A percentile compares a stretch with the other conserved stretches of the same genome.
phyloP scores from a whole-genome alignment of 2,113 vertebrate genomes.

The Trichomycterus rosablanca region DNA sequence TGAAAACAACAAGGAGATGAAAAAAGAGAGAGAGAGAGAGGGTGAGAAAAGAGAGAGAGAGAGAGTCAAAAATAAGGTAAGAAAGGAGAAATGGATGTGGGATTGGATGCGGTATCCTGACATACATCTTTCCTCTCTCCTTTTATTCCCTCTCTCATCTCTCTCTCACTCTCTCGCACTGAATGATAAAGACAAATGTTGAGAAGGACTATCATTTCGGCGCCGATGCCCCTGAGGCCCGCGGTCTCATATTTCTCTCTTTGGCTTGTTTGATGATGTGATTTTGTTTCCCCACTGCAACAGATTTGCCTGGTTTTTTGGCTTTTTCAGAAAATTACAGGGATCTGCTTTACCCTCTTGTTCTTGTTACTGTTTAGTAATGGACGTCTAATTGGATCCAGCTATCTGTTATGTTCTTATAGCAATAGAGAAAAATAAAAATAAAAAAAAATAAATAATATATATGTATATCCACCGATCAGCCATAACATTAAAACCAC shows the following conservation, averaged over 20 bases:
- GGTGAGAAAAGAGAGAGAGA: background rate
- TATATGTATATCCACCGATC: no score
- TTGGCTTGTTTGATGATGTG: conserved; percentile 76
- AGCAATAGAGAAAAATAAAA: no score
- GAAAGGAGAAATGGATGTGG: conserved; percentile 26
- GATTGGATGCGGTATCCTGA: conserved; percentile 3
- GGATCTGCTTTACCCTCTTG: no score
- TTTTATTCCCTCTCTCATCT: background rate
- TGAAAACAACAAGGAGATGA: conserved; percentile 9
- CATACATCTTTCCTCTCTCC: background rate
- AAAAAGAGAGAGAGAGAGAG: background rate
- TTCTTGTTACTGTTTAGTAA: no score
- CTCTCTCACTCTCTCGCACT: conserved; percentile 16
- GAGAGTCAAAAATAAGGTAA: background rate
- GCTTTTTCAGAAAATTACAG: background rate
- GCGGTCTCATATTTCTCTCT: conserved; percentile 72
- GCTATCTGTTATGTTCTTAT: no score
- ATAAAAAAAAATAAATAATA: no score
- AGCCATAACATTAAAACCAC: no score
- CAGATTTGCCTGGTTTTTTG: conserved; percentile 54
- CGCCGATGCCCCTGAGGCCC: conserved; percentile 56
- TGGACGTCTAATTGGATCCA: no score
- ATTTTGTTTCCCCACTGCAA: conserved; percentile 77
- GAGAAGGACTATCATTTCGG: conserved; percentile 67
- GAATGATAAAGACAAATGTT: conserved; percentile 78